Conservation (phyloP, 1,140 invertebrate genomes). For the Heterodera schachtii region DNA sequence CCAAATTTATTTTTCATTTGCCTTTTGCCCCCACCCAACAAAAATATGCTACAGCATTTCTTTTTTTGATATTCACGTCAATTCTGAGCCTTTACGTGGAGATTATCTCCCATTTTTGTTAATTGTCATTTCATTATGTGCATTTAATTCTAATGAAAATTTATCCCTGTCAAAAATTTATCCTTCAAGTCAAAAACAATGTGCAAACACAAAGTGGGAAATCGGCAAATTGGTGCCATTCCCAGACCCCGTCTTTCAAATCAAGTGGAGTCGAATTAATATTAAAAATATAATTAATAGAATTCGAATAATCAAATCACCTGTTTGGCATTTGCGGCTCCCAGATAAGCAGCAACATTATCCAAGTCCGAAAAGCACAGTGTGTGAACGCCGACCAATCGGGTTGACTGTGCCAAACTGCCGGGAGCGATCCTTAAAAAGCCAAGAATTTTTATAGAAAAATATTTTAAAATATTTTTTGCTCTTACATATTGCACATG, state of each 20-base stretch:
- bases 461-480: not conserved
- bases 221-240: no score
- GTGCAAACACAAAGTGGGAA: no score
- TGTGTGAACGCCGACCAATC: slow-evolving; percentile 17
- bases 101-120: no score
- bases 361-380: slow-evolving; percentile 26
- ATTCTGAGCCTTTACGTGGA: not conserved
- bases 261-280: not conserved
- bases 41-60: not conserved
- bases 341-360: slow-evolving; percentile 24
- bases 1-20: not conserved
- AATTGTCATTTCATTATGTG: no score
- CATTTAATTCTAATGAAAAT: no score
- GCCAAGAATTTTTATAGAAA: not conserved
- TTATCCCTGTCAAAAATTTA: no score
- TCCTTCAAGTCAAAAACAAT: no score
- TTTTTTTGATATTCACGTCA: slow-evolving; percentile 1
- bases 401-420: not conserved
- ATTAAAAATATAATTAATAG: not conserved
- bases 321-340: slow-evolving; percentile 28
- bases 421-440: not conserved
- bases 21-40: not conserved
- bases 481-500: slow-evolving; percentile 24
- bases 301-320: not conserved
- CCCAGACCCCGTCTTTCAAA: no score